These are phyloP conservation scores for Papilio xuthus DNA, from an alignment of 1,140 invertebrate genomes.

Conservation along the genomic window DNA sequence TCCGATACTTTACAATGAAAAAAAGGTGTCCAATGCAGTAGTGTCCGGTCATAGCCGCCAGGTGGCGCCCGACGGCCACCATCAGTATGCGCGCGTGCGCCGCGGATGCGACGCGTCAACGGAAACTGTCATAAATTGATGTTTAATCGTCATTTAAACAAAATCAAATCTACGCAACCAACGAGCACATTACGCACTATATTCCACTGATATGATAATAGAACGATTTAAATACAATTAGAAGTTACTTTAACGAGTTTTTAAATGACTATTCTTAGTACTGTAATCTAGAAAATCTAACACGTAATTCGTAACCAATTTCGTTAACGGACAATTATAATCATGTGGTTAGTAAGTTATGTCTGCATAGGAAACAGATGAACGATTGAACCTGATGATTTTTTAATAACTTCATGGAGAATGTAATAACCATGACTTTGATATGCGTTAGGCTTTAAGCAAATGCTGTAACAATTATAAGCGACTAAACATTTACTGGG, in stretches of 20 bases:
- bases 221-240: slow-evolving; percentile 36
- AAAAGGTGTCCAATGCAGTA: slow-evolving; percentile 51
- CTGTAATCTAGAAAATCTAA: background rate
- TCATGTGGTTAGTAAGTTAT: background rate
- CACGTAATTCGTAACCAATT: background rate
- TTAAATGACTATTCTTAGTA: slow-evolving; percentile 27
- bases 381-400: background rate
- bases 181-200: slow-evolving; percentile 40
- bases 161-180: slow-evolving; percentile 37
- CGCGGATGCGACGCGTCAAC: slow-evolving; percentile 59
- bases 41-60: slow-evolving; percentile 49
- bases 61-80: slow-evolving; percentile 58
- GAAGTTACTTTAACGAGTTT: slow-evolving; percentile 29
- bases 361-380: background rate
- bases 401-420: background rate
- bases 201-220: slow-evolving; percentile 38
- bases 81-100: slow-evolving; percentile 64
- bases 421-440: background rate
- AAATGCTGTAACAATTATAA: no score
- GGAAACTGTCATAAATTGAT: slow-evolving; percentile 63
- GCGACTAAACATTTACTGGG: background rate
- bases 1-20: slow-evolving; percentile 46
- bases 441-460: no score
- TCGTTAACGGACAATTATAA: background rate
- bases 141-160: slow-evolving; percentile 69